phyloP scores from a whole-genome alignment of 1,140 invertebrate genomes.

The Lordiphosa clarofinis region DNA sequence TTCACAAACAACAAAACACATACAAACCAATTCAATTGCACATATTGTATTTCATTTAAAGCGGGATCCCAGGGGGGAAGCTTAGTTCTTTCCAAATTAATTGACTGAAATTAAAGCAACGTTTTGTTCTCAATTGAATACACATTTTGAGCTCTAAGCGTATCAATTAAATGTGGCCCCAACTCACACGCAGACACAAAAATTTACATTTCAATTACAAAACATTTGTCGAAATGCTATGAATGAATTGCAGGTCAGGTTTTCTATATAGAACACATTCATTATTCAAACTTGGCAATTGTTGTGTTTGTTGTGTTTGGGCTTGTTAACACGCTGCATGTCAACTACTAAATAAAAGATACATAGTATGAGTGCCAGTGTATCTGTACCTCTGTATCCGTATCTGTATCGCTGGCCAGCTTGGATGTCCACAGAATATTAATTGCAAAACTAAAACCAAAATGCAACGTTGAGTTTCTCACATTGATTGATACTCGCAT shows the following conservation, averaged over 20 bases:
- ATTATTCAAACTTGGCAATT: slow-evolving; percentile 64
- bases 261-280: slow-evolving; percentile 50
- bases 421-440: slow-evolving; percentile 61
- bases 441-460: slow-evolving; percentile 63
- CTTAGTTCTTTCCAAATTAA: slow-evolving; percentile 20
- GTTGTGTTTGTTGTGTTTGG: slow-evolving; percentile 22
- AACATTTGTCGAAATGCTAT: slow-evolving; percentile 43
- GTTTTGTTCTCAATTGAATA: slow-evolving; percentile 26
- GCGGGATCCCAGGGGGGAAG: neutral
- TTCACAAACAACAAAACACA: no score
- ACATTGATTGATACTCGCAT: slow-evolving; percentile 63
- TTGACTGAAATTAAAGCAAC: slow-evolving; percentile 33
- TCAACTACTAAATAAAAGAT: slow-evolving; percentile 1
- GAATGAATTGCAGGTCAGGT: slow-evolving; percentile 5
- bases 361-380: neutral
- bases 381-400: slow-evolving; percentile 19
- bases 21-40: no score
- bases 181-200: slow-evolving; percentile 7
- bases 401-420: slow-evolving; percentile 28
- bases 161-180: slow-evolving; percentile 32
- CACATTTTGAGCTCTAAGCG: slow-evolving; percentile 32
- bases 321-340: slow-evolving; percentile 43
- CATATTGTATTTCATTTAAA: slow-evolving; percentile 2
- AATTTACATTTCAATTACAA: slow-evolving; percentile 74
- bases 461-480: slow-evolving; percentile 49